Evolutionary conservation across 2,888 invertebrate species (phyloP).

Genomic region (Cetonia aurata): DNA sequence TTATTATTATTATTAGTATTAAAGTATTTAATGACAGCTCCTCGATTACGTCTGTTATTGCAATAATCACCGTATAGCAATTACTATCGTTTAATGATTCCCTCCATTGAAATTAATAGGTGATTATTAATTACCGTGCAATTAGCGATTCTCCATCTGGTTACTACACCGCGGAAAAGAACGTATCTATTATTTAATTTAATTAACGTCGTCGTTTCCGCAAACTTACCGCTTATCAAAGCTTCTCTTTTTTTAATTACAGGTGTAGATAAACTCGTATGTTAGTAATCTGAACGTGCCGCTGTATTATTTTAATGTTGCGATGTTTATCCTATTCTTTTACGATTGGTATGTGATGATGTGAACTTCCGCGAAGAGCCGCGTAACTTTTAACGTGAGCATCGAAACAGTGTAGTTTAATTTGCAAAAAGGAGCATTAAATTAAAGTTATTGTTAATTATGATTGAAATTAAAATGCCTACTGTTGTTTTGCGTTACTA

Average conservation of each 20-base stretch:
- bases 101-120: conserved; percentile 1
- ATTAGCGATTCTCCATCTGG: conserved; percentile 2
- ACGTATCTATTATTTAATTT: not conserved
- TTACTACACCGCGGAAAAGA: conserved; percentile 9
- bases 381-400: conserved; percentile 10
- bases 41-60: conserved; percentile 4
- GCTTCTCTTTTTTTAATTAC: conserved; percentile 8
- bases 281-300: conserved; percentile 2
- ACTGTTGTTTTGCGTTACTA: too few species aligned
- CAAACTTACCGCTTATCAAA: conserved; percentile 11
- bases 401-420: not conserved
- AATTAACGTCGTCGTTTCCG: conserved; percentile 15
- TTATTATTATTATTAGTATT: conserved; percentile 15
- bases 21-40: conserved; percentile 16
- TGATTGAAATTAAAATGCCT: too few species aligned
- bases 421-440: conserved; percentile 19
- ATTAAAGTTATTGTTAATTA: too few species aligned
- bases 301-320: conserved; percentile 15
- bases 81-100: conserved; percentile 12
- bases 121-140: conserved; percentile 2
- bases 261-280: not conserved
- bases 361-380: conserved; percentile 11
- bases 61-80: not conserved
- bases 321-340: conserved; percentile 11
- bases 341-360: conserved; percentile 23